Evolutionary conservation across 2,888 invertebrate species (phyloP), one percentile per base, ranked within the genome.

Genomic region (Fragum fragum): DNA sequence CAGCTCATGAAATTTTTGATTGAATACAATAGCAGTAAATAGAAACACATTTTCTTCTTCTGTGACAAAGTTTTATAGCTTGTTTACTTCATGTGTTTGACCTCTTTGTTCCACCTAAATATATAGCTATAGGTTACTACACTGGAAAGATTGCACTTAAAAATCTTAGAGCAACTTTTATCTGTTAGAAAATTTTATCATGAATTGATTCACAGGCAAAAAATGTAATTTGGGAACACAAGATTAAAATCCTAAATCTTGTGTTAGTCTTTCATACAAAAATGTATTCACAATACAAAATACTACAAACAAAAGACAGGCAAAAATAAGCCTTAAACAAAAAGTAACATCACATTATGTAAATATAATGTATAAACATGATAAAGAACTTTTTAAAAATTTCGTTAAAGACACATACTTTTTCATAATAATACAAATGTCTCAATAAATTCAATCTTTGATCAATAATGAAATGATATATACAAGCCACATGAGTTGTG

Each of bases 211-310:
- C 7, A 39, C 39, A 39, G 39, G 39, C 14, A 6, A 39, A 39
- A 39, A 39, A 47, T 47, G 47, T 16, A 5, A 47, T 47, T n/a
- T 47, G 5, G 47, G 14, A 9, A 47, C 47, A 47, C 47, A 47
- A 47, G n/a, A 18, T 47, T n/a, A 14, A 47, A 47, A 36, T 3
- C 32, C 9, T 3, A 36, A 36, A 36, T 36, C 32, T 36, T 36
- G 32, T 36, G 9, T 9, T 6, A 36, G 9, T 18, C 47, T 47
- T 14, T 47, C 47, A 47, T 47, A 47, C 47, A 47, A 47, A 47
- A 47, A 47, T 3, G 47, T 47, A 47, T n/a, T 47, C 47, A 47
- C 47, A n/a, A 47, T 47, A 47, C 47, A 47, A 47, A 47, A 47
- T 47, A 47, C n/a, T 47, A 47, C 47, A 47, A 47, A 47, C 47